Base-by-base conservation (phyloP, 2,797 vertebrate species). In the Aplochiton taeniatus region DNA sequence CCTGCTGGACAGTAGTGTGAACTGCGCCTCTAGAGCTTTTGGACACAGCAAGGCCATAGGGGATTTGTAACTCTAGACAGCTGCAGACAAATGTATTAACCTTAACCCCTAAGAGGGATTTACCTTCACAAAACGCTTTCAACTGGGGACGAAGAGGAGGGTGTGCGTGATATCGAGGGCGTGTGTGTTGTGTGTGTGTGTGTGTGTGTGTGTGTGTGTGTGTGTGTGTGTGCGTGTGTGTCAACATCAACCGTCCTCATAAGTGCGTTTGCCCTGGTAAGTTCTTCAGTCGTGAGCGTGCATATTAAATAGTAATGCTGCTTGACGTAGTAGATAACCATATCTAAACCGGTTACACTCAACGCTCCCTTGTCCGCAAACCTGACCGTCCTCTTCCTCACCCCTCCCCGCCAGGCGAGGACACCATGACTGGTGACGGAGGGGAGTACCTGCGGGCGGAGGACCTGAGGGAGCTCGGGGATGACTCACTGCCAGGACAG, bases 341-440 rank as follows among this genome's bases (percentile, higher is more conserved):
- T 31, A 6, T 31, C 31, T 31, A 31, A 31, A 31, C 31, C 2
- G 31, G 31, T 31, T 31, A 31, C 31, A 31, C 31, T 31, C 6
- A 3, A 31, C 31, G 6, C 31, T 31, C 6, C 31, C 31, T 31
- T 6, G 6, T 31, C 31, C 31, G 6, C 31, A 31, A 31, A 31
- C 31, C 31, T 31, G 3, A 31, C 18, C 9, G 11, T 1, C 20
- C 8, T 63, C 49, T 14, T 17, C 11, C 17, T 8, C 60, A 51
- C 18, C 17, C 11, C 48, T 47, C 31, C 56, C 4, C 73, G 58
- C 8, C 83, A 99, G 97, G 95, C 56, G 98, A 99, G 43, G 98
- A 99, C 87, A 98, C 96, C 0, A 97, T 99, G 95, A 99, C 96
- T 0, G 97, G 98, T 0, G 98, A 99, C 9, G 96, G 96, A 43